Evolutionary conservation across 2,113 vertebrate species (phyloP), one percentile per base, ranked within the genome.

Genomic region (Helogale parvula): DNA sequence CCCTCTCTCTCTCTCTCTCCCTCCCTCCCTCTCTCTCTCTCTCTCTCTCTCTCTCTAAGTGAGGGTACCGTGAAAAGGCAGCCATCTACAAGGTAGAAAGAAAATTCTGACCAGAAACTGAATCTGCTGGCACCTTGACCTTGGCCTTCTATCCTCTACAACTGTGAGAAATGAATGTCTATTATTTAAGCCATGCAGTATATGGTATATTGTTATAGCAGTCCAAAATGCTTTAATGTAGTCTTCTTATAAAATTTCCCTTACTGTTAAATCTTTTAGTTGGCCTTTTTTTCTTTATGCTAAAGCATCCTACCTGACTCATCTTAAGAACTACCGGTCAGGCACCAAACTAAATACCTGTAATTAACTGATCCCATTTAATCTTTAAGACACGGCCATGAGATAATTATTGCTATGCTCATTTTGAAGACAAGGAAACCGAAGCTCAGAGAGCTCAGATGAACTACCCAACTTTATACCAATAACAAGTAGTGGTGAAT

Each of bases 401-500:
- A 41, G 12, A 88, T 97, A 97, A 97, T 96, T 94, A 97, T 80
- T 83, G 27, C 21, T 82, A 33, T 89, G 72, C 17, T 88, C 68
- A 89, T 79, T 97, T 92, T 77, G 65, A 96, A 93, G 57, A 96
- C 77, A 88, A 96, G 74, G 31, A 97, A 94, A 93, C 47, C 89
- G 88, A 92, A 92, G 15, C 31, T 92, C 68, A 38, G 60, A 68
- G 80, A 94, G 66, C 38, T 93, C 93, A 88, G 19, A 76, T 93
- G 68, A 95, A 72, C 77, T 88, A 50, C 27, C 12, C 31, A 94
- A 93, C 52, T 96, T 93, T 65, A 93, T 47, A 50, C 17, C 74
- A 74, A 96, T 93, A 89, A 88, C 82, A 96, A 93, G 86, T 85
- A 25, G 81, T 76, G 13, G 85, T 77, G 47, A 84, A 63, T 88